Percentiles rank a stretch among this genome's conserved stretches.
These are phyloP conservation scores for Fundulus diaphanus DNA, from an alignment of 2,797 vertebrate species.

Conservation along the genomic window DNA sequence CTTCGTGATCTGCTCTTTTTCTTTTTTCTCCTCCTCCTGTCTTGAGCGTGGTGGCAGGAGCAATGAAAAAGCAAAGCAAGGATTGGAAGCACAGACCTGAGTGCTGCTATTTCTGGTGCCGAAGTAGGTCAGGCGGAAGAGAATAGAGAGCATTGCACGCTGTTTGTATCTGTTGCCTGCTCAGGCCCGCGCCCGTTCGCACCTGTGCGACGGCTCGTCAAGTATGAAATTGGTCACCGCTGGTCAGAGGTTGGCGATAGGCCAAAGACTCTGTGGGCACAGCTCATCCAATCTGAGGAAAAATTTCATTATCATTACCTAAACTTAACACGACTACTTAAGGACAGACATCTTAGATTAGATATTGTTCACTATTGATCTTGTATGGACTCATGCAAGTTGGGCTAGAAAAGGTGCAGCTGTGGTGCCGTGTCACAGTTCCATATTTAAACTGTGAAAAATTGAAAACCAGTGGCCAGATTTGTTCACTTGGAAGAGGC, in stretches of 20 bases:
- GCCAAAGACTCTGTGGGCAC: conserved; percentile 54
- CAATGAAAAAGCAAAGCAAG: conserved; percentile 89
- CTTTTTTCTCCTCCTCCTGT: conserved; percentile 51
- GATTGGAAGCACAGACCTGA: conserved; percentile 88
- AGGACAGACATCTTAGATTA: conserved; percentile 27
- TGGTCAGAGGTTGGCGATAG: conserved; percentile 52
- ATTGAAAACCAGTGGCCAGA: conserved; percentile 26
- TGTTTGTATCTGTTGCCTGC: conserved; percentile 69
- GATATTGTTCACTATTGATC: conserved; percentile 18
- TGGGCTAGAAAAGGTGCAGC: conserved; percentile 18
- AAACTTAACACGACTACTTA: conserved; percentile 13
- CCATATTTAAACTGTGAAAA: conserved; percentile 17
- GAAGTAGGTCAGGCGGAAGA: conserved; percentile 89
- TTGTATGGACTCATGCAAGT: conserved; percentile 23
- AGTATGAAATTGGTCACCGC: conserved; percentile 49
- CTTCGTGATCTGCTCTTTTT: conserved; percentile 40
- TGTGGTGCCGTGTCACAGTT: conserved; percentile 22
- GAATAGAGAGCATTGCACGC: conserved; percentile 78
- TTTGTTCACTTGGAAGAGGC: conserved; percentile 56
- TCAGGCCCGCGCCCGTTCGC: conserved; percentile 52
- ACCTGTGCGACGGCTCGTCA: conserved; percentile 52
- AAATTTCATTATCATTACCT: conserved; percentile 56
- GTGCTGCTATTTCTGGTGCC: conserved; percentile 92
- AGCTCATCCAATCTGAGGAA: conserved; percentile 70
- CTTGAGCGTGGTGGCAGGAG: conserved; percentile 76